Evolutionary conservation across 2,797 vertebrate species (phyloP).

Genomic region (Crocidura indochinensis): DNA sequence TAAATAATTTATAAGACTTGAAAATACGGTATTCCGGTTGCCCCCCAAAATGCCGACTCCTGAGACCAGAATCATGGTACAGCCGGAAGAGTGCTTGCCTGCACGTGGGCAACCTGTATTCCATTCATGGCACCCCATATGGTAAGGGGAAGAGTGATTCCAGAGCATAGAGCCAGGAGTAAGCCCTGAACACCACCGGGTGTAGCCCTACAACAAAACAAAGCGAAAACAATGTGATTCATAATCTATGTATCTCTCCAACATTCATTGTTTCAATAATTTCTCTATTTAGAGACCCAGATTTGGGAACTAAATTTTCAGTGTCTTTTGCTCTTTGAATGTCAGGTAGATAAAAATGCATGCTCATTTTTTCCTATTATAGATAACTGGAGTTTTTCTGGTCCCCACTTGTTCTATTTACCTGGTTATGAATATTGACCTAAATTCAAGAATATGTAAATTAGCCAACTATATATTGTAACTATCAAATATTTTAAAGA

Average conservation of each 20-base stretch:
- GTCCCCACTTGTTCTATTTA: not conserved
- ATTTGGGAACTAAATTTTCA: not conserved
- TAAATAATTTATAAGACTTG: not conserved
- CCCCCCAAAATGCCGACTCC: not conserved
- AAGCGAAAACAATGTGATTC: not conserved
- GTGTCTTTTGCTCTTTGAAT: constrained; percentile 7
- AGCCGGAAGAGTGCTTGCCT: too few relatives aligned
- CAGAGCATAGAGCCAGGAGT: too few relatives aligned
- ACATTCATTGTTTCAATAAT: constrained; percentile 1
- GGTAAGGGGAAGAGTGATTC: too few relatives aligned
- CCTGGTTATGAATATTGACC: not conserved
- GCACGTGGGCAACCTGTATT: too few relatives aligned
- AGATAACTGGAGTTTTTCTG: not conserved
- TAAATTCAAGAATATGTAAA: constrained; percentile 29
- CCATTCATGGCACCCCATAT: too few relatives aligned
- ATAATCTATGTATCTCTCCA: not conserved
- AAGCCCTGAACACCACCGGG: too few relatives aligned
- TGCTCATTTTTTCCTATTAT: not conserved
- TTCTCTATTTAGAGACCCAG: not conserved
- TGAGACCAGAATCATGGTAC: too few relatives aligned
- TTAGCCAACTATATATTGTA: not conserved
- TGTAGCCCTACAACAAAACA: too few relatives aligned
- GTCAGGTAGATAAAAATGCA: not conserved
- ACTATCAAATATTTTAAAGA: not conserved
- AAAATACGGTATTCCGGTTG: not conserved